A percentile compares a stretch with the other conserved stretches of the same genome.
These are phyloP conservation scores for Montipora capitata DNA, from an alignment of 92 coral and sea anemone genomes.

Conservation along the genomic window DNA sequence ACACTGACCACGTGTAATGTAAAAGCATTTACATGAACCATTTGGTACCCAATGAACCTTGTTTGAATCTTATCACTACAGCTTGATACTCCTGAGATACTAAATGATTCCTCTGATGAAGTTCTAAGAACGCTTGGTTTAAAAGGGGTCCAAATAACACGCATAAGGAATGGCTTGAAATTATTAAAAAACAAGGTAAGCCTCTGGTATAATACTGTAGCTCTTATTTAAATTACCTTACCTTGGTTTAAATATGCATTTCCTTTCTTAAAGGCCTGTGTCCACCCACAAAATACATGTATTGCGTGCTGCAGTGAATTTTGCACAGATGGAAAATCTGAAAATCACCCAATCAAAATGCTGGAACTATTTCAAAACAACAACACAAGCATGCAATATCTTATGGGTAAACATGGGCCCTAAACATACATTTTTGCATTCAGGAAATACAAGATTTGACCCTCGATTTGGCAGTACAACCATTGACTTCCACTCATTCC, in stretches of 20 bases:
- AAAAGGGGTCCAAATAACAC: constrained; percentile 1
- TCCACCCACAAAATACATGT: background rate
- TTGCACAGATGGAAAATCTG: background rate
- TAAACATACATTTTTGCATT: background rate
- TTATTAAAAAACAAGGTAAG: constrained; percentile 4
- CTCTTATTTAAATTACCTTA: background rate
- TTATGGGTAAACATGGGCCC: background rate
- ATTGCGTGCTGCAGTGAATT: background rate
- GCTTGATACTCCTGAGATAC: constrained; percentile 1
- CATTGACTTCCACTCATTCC: background rate
- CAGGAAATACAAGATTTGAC: background rate
- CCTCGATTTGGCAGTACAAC: background rate
- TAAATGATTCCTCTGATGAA: background rate
- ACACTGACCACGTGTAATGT: background rate
- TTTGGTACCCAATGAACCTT: background rate
- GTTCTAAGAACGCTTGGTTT: constrained; percentile 4
- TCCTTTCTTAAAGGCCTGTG: constrained; percentile 5
- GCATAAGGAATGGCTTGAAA: constrained; percentile 5
- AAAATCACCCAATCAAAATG: too few species aligned
- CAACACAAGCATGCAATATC: background rate
- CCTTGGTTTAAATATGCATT: constrained; percentile 4
- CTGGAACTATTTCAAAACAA: background rate
- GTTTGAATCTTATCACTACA: background rate
- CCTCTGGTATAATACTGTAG: constrained; percentile 6
- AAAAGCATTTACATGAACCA: background rate